A percentile compares a stretch with the other conserved stretches of the same genome.
phyloP scores from a whole-genome alignment of 2,797 vertebrate genomes.

The Esox lucius region DNA sequence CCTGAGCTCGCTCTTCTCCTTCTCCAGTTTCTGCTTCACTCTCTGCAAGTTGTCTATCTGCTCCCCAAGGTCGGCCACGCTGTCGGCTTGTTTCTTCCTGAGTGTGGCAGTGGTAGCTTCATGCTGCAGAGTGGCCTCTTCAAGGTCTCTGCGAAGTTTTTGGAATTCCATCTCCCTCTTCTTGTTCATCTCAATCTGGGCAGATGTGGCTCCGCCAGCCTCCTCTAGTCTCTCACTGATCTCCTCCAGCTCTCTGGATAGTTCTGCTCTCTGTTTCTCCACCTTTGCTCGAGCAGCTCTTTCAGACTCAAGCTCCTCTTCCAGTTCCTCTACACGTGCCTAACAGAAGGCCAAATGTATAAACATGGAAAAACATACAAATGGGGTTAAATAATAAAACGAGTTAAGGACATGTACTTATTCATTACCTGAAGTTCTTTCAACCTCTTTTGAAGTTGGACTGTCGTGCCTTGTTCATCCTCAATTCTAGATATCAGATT shows the following conservation, averaged over 20 bases:
- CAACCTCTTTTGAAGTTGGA: conserved; percentile 77
- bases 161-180: conserved; percentile 83
- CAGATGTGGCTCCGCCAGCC: too few relatives aligned
- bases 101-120: conserved; percentile 75
- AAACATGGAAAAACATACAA: background rate
- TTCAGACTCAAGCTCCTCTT: conserved; percentile 80
- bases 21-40: conserved; percentile 84
- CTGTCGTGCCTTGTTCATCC: conserved; percentile 75
- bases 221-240: conserved; percentile 74
- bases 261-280: conserved; percentile 83
- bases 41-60: conserved; percentile 90
- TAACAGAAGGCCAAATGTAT: conserved; percentile 75
- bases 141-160: conserved; percentile 85
- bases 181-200: too few relatives aligned
- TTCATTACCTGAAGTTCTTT: conserved; percentile 78
- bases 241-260: conserved; percentile 85
- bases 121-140: conserved; percentile 88
- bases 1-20: conserved; percentile 80
- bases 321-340: conserved; percentile 44
- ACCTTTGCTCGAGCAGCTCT: conserved; percentile 79
- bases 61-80: conserved; percentile 84
- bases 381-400: background rate
- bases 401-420: background rate
- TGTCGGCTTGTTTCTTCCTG: conserved; percentile 89
- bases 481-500: conserved; percentile 78